Evolutionary conservation across 2,797 vertebrate species (phyloP).

Genomic region (Xiphorhynchus erythropygius): DNA sequence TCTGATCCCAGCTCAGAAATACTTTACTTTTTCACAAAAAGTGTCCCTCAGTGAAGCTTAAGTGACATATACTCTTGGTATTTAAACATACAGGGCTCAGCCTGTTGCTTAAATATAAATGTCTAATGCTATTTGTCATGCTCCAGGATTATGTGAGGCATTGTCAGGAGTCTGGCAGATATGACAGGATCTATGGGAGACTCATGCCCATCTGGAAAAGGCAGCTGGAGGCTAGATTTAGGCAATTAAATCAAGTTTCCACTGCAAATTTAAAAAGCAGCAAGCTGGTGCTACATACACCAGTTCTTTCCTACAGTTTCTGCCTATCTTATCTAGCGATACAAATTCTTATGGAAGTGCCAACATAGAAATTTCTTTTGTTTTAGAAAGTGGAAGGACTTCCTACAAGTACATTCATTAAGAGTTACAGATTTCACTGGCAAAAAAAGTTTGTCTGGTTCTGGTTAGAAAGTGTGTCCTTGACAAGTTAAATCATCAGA

Average conservation of each 20-base stretch:
- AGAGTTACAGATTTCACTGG: neutral
- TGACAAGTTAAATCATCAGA: neutral
- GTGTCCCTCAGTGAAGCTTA: neutral
- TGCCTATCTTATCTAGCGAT: neutral
- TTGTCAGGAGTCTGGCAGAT: constrained; percentile 17
- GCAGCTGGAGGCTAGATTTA: constrained; percentile 24
- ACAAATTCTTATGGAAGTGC: neutral
- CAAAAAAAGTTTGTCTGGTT: neutral
- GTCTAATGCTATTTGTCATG: constrained; percentile 13
- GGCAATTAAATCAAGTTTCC: constrained; percentile 20
- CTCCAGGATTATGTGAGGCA: neutral
- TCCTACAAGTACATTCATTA: neutral
- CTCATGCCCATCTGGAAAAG: constrained; percentile 8
- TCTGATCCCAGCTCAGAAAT: neutral
- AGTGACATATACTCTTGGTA: neutral
- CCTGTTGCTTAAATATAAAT: constrained; percentile 30
- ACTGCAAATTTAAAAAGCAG: neutral
- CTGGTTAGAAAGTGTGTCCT: neutral
- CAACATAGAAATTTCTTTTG: neutral
- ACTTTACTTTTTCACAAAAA: neutral
- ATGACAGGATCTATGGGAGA: neutral
- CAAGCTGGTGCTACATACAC: neutral
- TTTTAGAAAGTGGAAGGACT: neutral
- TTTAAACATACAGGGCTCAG: constrained; percentile 18
- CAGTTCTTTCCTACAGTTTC: neutral